A percentile compares a stretch with the other conserved stretches of the same genome.
Evolutionary conservation across 2,888 invertebrate species (phyloP).

Genomic region (Lasioglossum malachurum): DNA sequence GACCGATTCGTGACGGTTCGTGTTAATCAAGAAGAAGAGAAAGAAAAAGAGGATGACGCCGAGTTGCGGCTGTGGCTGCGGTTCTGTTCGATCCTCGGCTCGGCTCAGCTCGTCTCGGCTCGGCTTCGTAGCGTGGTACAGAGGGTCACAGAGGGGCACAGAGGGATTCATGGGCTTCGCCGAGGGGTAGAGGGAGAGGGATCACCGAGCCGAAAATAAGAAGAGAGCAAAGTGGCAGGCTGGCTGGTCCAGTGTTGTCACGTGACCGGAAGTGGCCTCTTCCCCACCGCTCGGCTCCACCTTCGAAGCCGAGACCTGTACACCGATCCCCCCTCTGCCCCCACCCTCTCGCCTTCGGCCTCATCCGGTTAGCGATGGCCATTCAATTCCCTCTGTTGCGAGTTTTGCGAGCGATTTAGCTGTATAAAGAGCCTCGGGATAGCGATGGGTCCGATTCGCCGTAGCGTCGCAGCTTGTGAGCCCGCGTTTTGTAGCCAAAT

Average conservation of each 20-base stretch:
- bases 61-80: not conserved
- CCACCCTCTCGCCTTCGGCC: conserved; percentile 21
- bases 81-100: not conserved
- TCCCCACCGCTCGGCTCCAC: conserved; percentile 59
- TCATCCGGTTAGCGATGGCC: conserved; percentile 52
- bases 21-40: conserved; percentile 65
- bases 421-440: not conserved
- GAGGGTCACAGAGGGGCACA: not conserved
- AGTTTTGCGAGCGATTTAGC: conserved; percentile 46
- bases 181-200: conserved; percentile 48
- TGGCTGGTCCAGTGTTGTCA: conserved; percentile 82
- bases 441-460: not conserved
- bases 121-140: not conserved
- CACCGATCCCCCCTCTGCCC: conserved; percentile 25
- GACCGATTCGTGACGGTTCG: conserved; percentile 70
- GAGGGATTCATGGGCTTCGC: not conserved
- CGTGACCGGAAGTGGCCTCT: conserved; percentile 84
- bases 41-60: conserved; percentile 41
- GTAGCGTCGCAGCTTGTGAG: not conserved
- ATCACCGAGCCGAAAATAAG: conserved; percentile 83
- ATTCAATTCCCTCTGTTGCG: conserved; percentile 44
- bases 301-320: conserved; percentile 62
- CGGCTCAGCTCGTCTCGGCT: not conserved
- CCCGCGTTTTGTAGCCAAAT: no score
- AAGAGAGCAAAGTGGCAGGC: conserved; percentile 84